Evolutionary conservation across 2,888 invertebrate species (phyloP), one percentile per base, ranked within the genome.

Genomic region (Graphium colonna): DNA sequence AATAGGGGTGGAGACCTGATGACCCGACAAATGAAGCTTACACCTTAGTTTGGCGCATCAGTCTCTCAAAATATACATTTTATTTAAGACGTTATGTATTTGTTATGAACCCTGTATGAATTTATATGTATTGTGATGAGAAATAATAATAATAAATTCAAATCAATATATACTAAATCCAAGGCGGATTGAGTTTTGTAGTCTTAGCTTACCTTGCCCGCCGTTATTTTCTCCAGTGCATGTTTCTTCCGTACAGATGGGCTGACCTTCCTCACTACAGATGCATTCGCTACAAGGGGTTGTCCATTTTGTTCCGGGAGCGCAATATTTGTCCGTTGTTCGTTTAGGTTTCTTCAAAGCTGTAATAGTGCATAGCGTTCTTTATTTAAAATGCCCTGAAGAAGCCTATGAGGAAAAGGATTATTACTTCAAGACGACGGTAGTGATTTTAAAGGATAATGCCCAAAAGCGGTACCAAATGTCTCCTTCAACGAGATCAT

Each of bases 211-310:
- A 9, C 9, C 10, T 33, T n/a, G 2, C 10, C 8, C 33, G 33
- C 71, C 67, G 21, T 54, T 47, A 4, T 64, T 66, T 21, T 59
- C 46, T 7, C 61, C 66, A 0, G 55, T 38, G 54, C 83, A 85
- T 1, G 50, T 60, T 28, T 58, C 62, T 51, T 65, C 65, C 0
- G 75, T 75, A 63, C 84, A 83, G 10, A 60, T 48, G 52, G 71
- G 67, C 1, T 54, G 55, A 1, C 73, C 73, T 0, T 61, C 52
- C 0, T 58, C 47, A 0, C 52, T 70, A 61, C 91, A 91, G 17
- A 67, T 65, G 65, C 91, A 91, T 9, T 74, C 72, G 66, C 85
- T 90, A 68, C 91, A 89, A 50, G 62, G 61, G 38, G 64, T 73
- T 42, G 51, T 60, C 76, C 77, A 77, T 0, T 52, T 28, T 8